Percentiles rank a stretch among this genome's conserved stretches.
Evolutionary conservation across 2,888 invertebrate genomes (phyloP).

Genomic region (Sinodicranocentrus sp.): DNA sequence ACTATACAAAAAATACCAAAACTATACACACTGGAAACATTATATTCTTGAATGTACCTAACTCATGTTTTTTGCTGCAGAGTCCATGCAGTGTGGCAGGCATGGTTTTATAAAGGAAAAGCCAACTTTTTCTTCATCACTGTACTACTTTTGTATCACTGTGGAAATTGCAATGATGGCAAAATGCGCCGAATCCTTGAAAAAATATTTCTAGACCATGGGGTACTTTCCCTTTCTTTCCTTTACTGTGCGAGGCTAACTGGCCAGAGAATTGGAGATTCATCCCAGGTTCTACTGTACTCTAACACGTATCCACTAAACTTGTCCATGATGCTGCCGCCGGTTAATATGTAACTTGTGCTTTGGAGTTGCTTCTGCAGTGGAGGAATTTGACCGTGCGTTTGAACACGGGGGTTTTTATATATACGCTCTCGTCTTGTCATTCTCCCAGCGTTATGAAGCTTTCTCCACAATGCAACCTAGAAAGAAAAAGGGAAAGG

Average conservation of each 20-base stretch:
- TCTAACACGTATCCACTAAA: background rate
- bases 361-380: slow-evolving; percentile 3
- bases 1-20: too few species aligned
- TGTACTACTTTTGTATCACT: slow-evolving; percentile 14
- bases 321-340: background rate
- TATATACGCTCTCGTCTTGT: slow-evolving; percentile 20
- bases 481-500: slow-evolving; percentile 42
- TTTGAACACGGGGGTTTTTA: background rate
- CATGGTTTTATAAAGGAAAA: background rate
- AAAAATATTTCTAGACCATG: slow-evolving; percentile 16
- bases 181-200: slow-evolving; percentile 40
- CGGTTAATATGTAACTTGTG: slow-evolving; percentile 36
- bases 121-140: background rate
- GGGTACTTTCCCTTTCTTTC: background rate
- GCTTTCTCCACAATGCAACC: background rate
- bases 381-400: slow-evolving; percentile 22
- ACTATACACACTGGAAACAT: background rate
- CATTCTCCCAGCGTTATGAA: slow-evolving; percentile 6
- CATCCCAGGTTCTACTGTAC: slow-evolving; percentile 18
- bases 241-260: slow-evolving; percentile 18
- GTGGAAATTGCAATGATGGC: slow-evolving; percentile 35
- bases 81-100: background rate
- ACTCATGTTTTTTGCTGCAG: background rate
- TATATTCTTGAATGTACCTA: background rate
- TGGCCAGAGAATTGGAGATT: slow-evolving; percentile 28